Percentiles rank a stretch among this genome's conserved stretches.
These are phyloP conservation scores for Julus scanicus DNA, from an alignment of 2,888 invertebrate species.

Conservation along the genomic window DNA sequence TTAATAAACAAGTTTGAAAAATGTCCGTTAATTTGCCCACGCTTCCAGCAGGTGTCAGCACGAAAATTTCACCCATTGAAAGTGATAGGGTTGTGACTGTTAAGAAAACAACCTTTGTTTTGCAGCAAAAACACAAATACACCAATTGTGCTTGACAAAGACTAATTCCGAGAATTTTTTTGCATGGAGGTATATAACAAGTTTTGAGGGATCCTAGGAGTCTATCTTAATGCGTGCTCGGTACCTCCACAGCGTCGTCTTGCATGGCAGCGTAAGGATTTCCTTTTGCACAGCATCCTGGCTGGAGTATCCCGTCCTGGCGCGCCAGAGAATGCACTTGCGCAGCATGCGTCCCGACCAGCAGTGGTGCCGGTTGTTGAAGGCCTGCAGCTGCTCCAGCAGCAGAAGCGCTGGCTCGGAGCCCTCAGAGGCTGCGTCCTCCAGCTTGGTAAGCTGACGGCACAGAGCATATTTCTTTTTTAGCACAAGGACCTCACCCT, in stretches of 20 bases:
- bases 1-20: too few species aligned
- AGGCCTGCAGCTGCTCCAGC: conserved; percentile 25
- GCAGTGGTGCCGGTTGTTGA: not conserved
- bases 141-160: too few species aligned
- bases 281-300: conserved; percentile 9
- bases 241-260: not conserved
- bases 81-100: too few species aligned
- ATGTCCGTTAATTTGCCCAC: too few species aligned
- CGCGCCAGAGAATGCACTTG: not conserved
- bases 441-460: not conserved
- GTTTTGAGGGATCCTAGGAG: not conserved
- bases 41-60: too few species aligned
- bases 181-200: not conserved
- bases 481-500: not conserved
- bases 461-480: not conserved
- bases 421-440: not conserved
- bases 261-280: not conserved
- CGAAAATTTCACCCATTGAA: too few species aligned
- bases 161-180: not conserved
- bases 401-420: not conserved
- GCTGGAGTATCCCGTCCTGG: conserved; percentile 1
- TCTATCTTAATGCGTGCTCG: not conserved
- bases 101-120: too few species aligned
- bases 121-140: not conserved
- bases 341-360: not conserved